These are phyloP conservation scores for Mus minutoides DNA, from an alignment of 2,797 vertebrate species.

Conservation along the genomic window DNA sequence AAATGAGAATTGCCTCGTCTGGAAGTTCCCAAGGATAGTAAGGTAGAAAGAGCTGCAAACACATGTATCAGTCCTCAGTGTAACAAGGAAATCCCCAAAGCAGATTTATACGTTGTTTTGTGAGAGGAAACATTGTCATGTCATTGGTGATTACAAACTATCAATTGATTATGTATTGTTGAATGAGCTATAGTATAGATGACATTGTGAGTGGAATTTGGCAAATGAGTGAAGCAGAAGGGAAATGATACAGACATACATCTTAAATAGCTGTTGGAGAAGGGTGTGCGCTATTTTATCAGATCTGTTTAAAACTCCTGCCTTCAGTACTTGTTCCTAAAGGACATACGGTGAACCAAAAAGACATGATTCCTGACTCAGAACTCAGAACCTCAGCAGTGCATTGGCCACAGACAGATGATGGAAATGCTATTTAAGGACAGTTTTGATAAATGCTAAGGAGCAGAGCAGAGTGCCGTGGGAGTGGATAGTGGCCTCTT, in stretches of 20 bases:
- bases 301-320: background rate
- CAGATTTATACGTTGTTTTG: background rate
- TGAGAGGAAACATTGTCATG: background rate
- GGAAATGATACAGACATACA: background rate
- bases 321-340: background rate
- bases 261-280: background rate
- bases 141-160: slow-evolving; percentile 56
- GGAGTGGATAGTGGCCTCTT: background rate
- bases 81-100: background rate
- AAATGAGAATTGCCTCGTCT: background rate
- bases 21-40: background rate
- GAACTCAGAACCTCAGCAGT: background rate
- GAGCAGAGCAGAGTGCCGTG: background rate
- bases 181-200: background rate
- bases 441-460: background rate
- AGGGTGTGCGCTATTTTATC: background rate
- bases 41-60: background rate
- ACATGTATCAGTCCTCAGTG: background rate
- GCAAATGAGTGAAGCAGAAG: background rate
- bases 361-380: background rate
- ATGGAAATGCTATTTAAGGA: background rate
- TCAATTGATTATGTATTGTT: slow-evolving; percentile 2
- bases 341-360: background rate
- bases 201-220: background rate
- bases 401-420: background rate